Base-by-base conservation (phyloP, 2,797 vertebrate genomes). In the Notamacropus eugenii region DNA sequence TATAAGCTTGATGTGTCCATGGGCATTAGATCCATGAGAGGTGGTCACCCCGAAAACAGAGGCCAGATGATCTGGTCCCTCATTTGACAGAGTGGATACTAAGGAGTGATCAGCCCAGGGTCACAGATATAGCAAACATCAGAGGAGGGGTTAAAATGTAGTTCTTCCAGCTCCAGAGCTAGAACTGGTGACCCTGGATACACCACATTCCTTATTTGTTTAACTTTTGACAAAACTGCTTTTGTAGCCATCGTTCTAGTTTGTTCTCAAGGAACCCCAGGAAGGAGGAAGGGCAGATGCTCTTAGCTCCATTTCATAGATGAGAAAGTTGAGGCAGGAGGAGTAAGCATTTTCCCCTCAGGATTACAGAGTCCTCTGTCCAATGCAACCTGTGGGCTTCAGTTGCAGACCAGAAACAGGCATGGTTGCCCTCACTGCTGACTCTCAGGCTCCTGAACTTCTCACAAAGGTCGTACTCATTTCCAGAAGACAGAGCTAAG, bases 241-340 rank as follows among this genome's bases (percentile, higher is more conserved):
- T 24, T 82, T 82, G 19, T 24, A 10, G n/a, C 6, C 67, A 82
- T 82, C n/a, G 10, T 46, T 82, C 46, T 8, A 46, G n/a, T 9
- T 40, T 16, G 6, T 40, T 40, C 16, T n/a, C 34, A 67, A 67
- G 31, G n/a, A 67, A 4, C 13, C 59, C 12, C 5, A 9, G 67
- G 52, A 91, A 93, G n/a, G 6, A 1, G 56, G 94, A 74, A 34
- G 12, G 31, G 19, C 29, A 11, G 91, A 40, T 46, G 6, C n/a
- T 40, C 19, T 46, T 82, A 40, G 22, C 19, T 10, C n/a, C 8
- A 59, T 93, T 96, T 92, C 94, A 56, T 8, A 67, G 67, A 13
- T 54, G 92, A n/a, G 93, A 50, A 96, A 95, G 90, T 57, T 28
- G 94, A 97, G 90, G 57, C 16, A 16, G 3, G 54, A 56, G 54